These are phyloP conservation scores for Limnephilus lunatus DNA, from an alignment of 2,888 invertebrate species.

Conservation along the genomic window DNA sequence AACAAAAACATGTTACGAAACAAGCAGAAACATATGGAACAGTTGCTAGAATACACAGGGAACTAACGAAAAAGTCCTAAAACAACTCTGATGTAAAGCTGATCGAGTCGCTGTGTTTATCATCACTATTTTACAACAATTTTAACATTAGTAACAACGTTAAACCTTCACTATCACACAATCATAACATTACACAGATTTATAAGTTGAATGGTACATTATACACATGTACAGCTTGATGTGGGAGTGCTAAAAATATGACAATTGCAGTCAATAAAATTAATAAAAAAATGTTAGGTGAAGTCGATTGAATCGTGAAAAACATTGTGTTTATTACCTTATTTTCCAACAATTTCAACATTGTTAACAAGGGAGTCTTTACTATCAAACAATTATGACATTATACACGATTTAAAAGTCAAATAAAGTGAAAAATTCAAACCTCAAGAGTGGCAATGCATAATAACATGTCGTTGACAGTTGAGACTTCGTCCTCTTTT, in stretches of 20 bases:
- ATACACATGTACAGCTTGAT: no score
- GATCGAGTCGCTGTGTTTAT: no score
- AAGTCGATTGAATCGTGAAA: background rate
- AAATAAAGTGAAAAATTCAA: background rate
- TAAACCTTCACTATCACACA: no score
- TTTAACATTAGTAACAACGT: no score
- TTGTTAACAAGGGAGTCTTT: background rate
- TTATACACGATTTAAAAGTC: background rate
- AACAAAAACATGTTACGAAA: no score
- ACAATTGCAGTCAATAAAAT: background rate
- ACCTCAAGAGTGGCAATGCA: slow-evolving; percentile 51
- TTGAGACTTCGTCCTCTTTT: slow-evolving; percentile 12
- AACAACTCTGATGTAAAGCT: no score
- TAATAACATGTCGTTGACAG: slow-evolving; percentile 49
- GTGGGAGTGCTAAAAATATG: background rate
- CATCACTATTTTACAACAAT: no score
- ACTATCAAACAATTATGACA: background rate
- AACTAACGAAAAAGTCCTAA: no score
- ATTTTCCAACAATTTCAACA: background rate
- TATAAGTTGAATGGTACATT: background rate
- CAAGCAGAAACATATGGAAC: no score
- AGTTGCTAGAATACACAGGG: no score
- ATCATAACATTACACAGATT: no score
- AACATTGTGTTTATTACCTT: background rate
- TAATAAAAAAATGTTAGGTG: background rate